Conservation (phyloP, 2,113 vertebrate species). For the Melierax canorus region DNA sequence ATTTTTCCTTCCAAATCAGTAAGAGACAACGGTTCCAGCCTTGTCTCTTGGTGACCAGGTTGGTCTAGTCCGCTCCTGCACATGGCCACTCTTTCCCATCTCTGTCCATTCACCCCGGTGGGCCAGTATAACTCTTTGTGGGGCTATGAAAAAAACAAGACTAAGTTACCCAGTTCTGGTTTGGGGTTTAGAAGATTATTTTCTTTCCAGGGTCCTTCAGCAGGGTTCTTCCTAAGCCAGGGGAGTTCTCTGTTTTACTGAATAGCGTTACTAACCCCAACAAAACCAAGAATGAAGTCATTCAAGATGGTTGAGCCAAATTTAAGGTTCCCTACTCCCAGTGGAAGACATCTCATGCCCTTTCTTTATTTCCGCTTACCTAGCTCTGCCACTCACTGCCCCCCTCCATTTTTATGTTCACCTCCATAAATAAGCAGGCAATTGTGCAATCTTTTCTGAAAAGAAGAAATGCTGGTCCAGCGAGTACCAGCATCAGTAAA, state of each 20-base stretch:
- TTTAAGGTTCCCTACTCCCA: background rate
- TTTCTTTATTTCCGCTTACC: background rate
- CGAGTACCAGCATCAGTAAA: background rate
- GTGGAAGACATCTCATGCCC: background rate
- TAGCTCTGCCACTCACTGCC: background rate
- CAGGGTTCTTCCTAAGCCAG: background rate
- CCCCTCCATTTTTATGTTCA: background rate
- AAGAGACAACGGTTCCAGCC: background rate
- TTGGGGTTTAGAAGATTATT: background rate
- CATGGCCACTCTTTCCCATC: background rate
- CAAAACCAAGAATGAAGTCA: background rate
- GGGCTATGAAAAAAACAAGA: background rate
- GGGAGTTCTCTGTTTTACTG: background rate
- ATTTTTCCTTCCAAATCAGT: background rate
- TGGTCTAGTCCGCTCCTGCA: fast-evolving
- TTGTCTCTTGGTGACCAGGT: background rate
- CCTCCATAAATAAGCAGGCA: background rate
- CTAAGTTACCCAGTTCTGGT: background rate
- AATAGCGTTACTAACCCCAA: background rate
- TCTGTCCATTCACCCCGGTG: background rate
- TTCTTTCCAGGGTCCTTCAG: background rate
- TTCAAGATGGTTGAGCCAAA: background rate
- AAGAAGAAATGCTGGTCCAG: no score
- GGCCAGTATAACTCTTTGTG: background rate
- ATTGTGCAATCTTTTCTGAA: background rate